Conservation (phyloP, 2,888 invertebrate species). For the Myopa testacea region DNA sequence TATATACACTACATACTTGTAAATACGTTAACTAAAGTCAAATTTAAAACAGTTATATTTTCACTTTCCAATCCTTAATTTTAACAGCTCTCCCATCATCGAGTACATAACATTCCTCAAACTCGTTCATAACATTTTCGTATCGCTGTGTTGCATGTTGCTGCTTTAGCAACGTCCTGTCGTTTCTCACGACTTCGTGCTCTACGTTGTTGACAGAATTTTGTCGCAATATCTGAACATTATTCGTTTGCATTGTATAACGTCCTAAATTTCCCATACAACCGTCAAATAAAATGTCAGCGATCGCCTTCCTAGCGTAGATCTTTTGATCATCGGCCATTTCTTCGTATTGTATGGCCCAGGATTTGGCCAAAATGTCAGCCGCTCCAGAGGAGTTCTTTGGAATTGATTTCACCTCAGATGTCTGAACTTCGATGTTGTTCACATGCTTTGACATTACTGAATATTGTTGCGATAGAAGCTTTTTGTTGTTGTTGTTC, state of each 20-base stretch:
- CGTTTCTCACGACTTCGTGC: background rate
- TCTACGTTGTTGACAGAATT: background rate
- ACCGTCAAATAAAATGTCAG: conserved; percentile 61
- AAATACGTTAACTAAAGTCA: too few species aligned
- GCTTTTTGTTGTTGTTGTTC: background rate
- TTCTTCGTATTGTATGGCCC: conserved; percentile 63
- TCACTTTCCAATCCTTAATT: conserved; percentile 25
- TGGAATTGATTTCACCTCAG: background rate
- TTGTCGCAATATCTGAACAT: background rate
- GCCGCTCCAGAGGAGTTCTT: conserved; percentile 48
- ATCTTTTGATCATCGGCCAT: conserved; percentile 58
- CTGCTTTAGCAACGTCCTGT: background rate
- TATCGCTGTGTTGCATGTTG: background rate
- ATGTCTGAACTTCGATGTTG: background rate
- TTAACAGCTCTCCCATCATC: conserved; percentile 35
- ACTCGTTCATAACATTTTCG: conserved; percentile 10
- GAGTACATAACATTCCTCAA: conserved; percentile 34
- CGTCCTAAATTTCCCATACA: conserved; percentile 60
- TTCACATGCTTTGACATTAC: background rate
- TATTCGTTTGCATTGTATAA: background rate
- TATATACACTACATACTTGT: too few species aligned
- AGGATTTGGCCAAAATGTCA: conserved; percentile 59
- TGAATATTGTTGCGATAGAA: background rate
- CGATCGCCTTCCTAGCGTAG: conserved; percentile 61
- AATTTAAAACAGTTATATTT: too few species aligned